These are phyloP conservation scores for Epizoanthus fatuus DNA, from an alignment of 92 coral and sea anemone genomes.

Conservation along the genomic window DNA sequence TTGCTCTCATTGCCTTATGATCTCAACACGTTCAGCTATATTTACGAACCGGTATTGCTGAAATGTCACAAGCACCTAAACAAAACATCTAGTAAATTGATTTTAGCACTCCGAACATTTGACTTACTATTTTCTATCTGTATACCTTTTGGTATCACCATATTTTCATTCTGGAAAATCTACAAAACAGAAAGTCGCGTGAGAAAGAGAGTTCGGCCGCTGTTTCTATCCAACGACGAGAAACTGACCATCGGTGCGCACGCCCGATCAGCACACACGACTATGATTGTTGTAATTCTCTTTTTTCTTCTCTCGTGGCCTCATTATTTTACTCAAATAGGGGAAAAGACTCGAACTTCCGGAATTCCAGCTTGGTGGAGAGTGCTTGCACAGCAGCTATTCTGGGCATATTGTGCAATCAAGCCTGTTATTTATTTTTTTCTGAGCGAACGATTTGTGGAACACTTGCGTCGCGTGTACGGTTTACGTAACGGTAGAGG, in stretches of 20 bases:
- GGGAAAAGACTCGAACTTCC: not conserved
- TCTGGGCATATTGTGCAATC: not conserved
- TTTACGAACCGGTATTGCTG: not conserved
- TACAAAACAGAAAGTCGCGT: not conserved
- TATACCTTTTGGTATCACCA: not conserved
- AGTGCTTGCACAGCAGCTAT: constrained; percentile 1
- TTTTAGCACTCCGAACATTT: not conserved
- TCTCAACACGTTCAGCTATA: not conserved
- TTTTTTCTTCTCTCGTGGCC: not conserved
- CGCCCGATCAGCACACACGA: constrained; percentile 9
- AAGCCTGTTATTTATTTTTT: not conserved
- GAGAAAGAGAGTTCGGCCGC: not conserved
- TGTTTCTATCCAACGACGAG: constrained; percentile 5
- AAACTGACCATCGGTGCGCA: constrained; percentile 1
- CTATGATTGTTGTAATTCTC: not conserved
- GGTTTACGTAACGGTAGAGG: not conserved
- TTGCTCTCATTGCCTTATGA: not conserved
- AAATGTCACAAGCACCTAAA: not conserved
- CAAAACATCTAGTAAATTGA: not conserved
- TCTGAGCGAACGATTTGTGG: constrained; percentile 6
- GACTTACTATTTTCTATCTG: not conserved
- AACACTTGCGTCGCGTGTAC: not conserved
- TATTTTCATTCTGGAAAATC: constrained; percentile 1
- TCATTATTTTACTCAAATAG: not conserved
- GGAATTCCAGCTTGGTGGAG: constrained; percentile 11